These are phyloP conservation scores for Aphodius granarius DNA, from an alignment of 2,888 invertebrate species.

Conservation along the genomic window DNA sequence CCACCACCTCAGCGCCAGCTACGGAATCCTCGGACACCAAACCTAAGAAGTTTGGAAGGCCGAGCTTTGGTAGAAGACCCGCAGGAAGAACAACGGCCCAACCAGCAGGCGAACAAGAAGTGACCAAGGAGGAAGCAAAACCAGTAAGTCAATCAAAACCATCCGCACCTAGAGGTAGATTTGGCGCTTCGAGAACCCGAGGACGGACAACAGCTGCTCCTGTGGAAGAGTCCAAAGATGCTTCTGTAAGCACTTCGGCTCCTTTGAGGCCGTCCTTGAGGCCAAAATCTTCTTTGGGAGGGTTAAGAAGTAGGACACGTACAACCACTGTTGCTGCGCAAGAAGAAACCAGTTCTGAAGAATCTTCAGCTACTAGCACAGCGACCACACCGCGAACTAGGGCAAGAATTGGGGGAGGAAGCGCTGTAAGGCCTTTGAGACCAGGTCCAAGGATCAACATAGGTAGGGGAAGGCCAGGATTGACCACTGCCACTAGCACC, in stretches of 20 bases:
- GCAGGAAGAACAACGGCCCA: conserved; percentile 48
- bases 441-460: conserved; percentile 65
- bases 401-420: conserved; percentile 48
- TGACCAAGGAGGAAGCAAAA: conserved; percentile 52
- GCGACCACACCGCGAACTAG: conserved; percentile 46
- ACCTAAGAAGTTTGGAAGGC: conserved; percentile 53
- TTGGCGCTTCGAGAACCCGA: conserved; percentile 45
- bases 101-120: conserved; percentile 47
- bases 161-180: conserved; percentile 40
- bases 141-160: conserved; percentile 45
- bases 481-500: conserved; percentile 54
- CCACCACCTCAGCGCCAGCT: conserved; percentile 49
- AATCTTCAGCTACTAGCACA: conserved; percentile 36
- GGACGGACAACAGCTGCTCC: conserved; percentile 51
- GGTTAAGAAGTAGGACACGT: conserved; percentile 41
- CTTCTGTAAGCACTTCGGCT: conserved; percentile 48
- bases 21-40: conserved; percentile 46
- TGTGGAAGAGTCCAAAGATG: conserved; percentile 51
- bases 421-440: conserved; percentile 61
- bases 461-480: conserved; percentile 55
- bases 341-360: conserved; percentile 36
- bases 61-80: conserved; percentile 56
- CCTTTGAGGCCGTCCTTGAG: conserved; percentile 51
- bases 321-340: conserved; percentile 43
- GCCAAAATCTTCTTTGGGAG: conserved; percentile 55